Evolutionary conservation across 1,140 invertebrate species (phyloP).

Genomic region (Philotrypesis tridentata): DNA sequence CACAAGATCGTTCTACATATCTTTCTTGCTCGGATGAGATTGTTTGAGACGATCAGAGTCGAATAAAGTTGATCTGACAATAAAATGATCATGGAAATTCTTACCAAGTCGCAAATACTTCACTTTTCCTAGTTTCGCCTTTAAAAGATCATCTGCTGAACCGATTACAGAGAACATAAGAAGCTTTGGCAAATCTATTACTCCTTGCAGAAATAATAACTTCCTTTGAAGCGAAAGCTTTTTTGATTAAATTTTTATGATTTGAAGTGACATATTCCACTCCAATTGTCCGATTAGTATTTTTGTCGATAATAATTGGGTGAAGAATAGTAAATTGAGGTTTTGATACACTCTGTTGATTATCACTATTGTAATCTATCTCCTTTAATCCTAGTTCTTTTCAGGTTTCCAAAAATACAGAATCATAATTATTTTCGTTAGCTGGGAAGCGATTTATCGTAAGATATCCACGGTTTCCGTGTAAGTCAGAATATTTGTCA

Average conservation of each 20-base stretch:
- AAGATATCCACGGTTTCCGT: constrained; percentile 2
- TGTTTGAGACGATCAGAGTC: too few relatives aligned
- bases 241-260: constrained; percentile 35
- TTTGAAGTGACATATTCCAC: constrained; percentile 49
- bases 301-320: constrained; percentile 75
- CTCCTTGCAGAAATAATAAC: background rate
- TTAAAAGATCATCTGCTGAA: background rate
- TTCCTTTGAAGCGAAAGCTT: background rate
- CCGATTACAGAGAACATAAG: constrained; percentile 17
- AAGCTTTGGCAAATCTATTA: background rate
- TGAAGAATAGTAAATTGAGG: too few relatives aligned
- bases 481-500: background rate
- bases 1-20: too few relatives aligned
- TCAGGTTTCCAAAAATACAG: background rate
- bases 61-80: too few relatives aligned
- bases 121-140: background rate
- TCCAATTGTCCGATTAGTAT: constrained; percentile 45
- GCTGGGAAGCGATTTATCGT: constrained; percentile 3
- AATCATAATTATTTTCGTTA: background rate
- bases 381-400: too few relatives aligned
- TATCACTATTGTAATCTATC: constrained; percentile 59
- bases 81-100: too few relatives aligned
- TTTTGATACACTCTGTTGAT: too few relatives aligned
- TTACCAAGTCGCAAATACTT: too few relatives aligned
- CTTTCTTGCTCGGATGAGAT: too few relatives aligned